Conservation (phyloP, 2,888 invertebrate genomes). For the Ferdinandea cuprea region DNA sequence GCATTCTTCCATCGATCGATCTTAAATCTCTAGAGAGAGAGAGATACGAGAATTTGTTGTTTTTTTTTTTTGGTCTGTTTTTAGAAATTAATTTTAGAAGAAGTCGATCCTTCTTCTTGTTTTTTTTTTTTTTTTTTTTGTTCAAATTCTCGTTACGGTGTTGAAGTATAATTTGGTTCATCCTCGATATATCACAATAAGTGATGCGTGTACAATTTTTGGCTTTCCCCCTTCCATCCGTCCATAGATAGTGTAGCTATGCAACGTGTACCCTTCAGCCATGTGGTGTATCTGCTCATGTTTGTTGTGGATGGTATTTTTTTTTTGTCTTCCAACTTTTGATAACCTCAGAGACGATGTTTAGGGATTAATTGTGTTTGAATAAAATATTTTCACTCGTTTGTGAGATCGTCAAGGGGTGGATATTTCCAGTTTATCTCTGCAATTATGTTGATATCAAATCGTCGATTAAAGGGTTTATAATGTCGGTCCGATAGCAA, state of each 20-base stretch:
- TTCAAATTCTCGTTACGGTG: slow-evolving; percentile 63
- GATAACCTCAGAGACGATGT: slow-evolving; percentile 56
- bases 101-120: slow-evolving; percentile 13
- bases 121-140: slow-evolving; percentile 29
- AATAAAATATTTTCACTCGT: slow-evolving; percentile 67
- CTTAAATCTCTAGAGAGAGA: slow-evolving; percentile 61
- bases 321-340: slow-evolving; percentile 45
- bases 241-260: neutral
- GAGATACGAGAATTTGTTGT: slow-evolving; percentile 28
- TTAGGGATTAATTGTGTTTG: slow-evolving; percentile 73
- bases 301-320: slow-evolving; percentile 23
- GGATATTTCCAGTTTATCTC: slow-evolving; percentile 34
- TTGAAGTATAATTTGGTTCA: slow-evolving; percentile 67
- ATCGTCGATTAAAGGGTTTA: slow-evolving; percentile 69
- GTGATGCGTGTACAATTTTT: slow-evolving; percentile 70
- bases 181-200: slow-evolving; percentile 73
- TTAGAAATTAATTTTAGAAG: slow-evolving; percentile 65
- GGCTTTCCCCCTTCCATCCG: slow-evolving; percentile 13
- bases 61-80: slow-evolving; percentile 48
- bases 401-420: slow-evolving; percentile 31
- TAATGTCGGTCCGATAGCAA: slow-evolving; percentile 28
- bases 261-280: slow-evolving; percentile 12
- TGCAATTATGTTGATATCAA: slow-evolving; percentile 69
- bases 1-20: slow-evolving; percentile 53
- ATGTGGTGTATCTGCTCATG: slow-evolving; percentile 9